These are phyloP conservation scores for Erythrocercus mccallii DNA, from an alignment of 2,113 vertebrate genomes.

Conservation along the genomic window DNA sequence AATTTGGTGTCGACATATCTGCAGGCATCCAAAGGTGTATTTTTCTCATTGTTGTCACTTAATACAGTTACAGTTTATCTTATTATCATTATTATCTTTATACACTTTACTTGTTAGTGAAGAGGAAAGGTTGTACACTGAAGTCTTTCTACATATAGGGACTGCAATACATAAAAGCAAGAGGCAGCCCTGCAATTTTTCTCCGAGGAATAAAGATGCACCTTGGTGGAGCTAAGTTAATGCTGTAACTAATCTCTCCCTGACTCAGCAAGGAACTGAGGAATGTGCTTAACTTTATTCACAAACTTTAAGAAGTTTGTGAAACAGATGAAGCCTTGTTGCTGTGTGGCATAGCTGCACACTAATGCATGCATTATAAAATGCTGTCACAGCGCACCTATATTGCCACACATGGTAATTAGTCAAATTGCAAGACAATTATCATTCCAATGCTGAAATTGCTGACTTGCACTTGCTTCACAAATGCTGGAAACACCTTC, in stretches of 20 bases:
- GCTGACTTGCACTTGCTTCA: constrained; percentile 3
- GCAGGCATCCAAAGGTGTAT: neutral
- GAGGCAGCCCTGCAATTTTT: neutral
- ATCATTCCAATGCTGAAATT: neutral
- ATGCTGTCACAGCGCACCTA: neutral
- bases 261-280: neutral
- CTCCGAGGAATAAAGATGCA: neutral
- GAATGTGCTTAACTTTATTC: neutral
- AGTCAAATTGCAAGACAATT: constrained; percentile 42
- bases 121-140: neutral
- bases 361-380: neutral
- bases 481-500: constrained; percentile 23
- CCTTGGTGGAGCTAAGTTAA: neutral
- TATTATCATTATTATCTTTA: neutral
- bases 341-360: neutral
- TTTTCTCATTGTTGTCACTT: neutral
- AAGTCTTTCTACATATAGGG: neutral
- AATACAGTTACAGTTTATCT: neutral
- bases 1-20: neutral
- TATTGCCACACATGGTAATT: constrained; percentile 44
- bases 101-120: neutral
- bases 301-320: neutral
- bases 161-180: neutral
- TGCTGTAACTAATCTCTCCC: neutral
- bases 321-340: neutral